Conservation (phyloP, 2,797 vertebrate genomes). For the Tolypeutes matacus region DNA sequence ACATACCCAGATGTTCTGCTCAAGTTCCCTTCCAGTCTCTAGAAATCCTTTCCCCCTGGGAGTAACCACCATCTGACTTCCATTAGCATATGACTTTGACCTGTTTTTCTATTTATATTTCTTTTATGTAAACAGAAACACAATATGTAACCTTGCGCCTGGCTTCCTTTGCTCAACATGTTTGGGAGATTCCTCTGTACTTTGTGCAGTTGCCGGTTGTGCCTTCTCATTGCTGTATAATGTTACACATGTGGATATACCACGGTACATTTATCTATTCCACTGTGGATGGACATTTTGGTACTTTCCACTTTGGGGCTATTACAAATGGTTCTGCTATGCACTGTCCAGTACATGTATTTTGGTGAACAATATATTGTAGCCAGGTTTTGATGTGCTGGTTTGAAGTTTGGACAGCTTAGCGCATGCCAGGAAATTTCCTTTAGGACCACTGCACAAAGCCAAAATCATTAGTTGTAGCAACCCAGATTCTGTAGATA, state of each 20-base stretch:
- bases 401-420: not conserved
- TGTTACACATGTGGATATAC: not conserved
- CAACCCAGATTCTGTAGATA: not conserved
- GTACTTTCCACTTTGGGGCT: not conserved
- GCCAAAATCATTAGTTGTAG: not conserved
- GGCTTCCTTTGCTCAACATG: not conserved
- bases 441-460: not conserved
- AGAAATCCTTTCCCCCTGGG: not conserved
- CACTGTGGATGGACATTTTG: not conserved
- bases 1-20: too few species aligned
- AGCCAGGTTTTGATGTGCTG: not conserved
- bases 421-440: not conserved
- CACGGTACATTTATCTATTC: not conserved
- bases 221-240: not conserved
- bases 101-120: not conserved
- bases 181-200: not conserved
- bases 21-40: not conserved
- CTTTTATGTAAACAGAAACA: not conserved
- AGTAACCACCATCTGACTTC: not conserved
- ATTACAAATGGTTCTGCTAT: not conserved
- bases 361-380: not conserved
- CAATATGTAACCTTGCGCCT: not conserved
- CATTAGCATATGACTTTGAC: not conserved
- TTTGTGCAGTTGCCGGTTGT: not conserved
- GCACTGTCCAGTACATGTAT: not conserved